Percentiles rank a stretch among this genome's conserved stretches.
Evolutionary conservation across 2,888 invertebrate species (phyloP).

Genomic region (Pilophorus perplexus): DNA sequence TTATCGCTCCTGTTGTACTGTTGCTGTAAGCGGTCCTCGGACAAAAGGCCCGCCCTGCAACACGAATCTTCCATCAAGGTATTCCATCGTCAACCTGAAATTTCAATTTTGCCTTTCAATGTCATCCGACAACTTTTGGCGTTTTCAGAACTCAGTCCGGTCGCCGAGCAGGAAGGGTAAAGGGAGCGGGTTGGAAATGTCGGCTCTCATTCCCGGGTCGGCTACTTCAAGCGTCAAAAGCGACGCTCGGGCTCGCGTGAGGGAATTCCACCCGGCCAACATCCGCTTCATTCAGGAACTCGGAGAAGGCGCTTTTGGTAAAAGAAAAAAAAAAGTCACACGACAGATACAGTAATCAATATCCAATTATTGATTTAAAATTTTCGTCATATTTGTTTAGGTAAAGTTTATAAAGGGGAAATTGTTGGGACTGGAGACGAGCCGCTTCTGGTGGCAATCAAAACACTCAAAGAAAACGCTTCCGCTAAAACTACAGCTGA

Average conservation of each 20-base stretch:
- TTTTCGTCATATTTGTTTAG: conserved; percentile 52
- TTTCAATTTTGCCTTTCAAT: too few species aligned
- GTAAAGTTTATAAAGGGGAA: conserved; percentile 93
- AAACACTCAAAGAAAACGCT: conserved; percentile 90
- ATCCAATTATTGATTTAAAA: not conserved
- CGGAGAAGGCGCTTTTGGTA: conserved; percentile 94
- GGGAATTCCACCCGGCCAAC: conserved; percentile 82
- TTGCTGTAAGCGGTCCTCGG: conserved; percentile 55
- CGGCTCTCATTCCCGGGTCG: conserved; percentile 50
- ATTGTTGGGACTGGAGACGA: conserved; percentile 61
- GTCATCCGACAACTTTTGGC: too few species aligned
- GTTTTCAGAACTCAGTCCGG: conserved; percentile 38
- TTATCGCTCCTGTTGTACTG: conserved; percentile 60
- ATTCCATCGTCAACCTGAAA: not conserved
- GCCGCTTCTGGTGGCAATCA: conserved; percentile 81
- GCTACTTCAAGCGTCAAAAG: conserved; percentile 50
- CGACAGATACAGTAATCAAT: too few species aligned
- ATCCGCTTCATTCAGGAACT: conserved; percentile 85
- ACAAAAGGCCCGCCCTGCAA: conserved; percentile 53
- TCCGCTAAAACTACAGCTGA: conserved; percentile 87
- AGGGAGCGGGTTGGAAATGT: conserved; percentile 49
- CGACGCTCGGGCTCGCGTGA: conserved; percentile 58
- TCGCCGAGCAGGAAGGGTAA: conserved; percentile 48
- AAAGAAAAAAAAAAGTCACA: not conserved
- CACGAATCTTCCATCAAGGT: conserved; percentile 40